phyloP scores from a whole-genome alignment of 1,140 invertebrate species.

The Drosophila albomicans region DNA sequence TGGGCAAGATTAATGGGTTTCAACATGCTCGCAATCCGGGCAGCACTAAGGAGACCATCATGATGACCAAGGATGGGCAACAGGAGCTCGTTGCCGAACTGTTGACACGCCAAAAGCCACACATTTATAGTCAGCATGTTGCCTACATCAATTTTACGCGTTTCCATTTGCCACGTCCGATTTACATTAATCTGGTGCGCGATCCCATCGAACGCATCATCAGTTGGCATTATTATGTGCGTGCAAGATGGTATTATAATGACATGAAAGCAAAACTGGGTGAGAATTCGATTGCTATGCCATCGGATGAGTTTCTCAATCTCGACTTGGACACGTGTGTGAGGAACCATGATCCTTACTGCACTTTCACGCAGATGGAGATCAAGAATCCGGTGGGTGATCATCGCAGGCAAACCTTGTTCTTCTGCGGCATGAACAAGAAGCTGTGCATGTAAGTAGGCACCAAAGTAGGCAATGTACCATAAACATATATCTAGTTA shows the following conservation, averaged over 20 bases:
- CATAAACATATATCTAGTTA: background rate
- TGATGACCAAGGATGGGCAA: slow-evolving; percentile 91
- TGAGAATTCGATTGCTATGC: slow-evolving; percentile 90
- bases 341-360: slow-evolving; percentile 91
- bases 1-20: slow-evolving; percentile 92
- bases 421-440: slow-evolving; percentile 94
- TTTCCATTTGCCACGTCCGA: slow-evolving; percentile 91
- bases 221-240: slow-evolving; percentile 94
- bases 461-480: background rate
- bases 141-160: slow-evolving; percentile 86
- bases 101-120: slow-evolving; percentile 86
- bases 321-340: slow-evolving; percentile 96
- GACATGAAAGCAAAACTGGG: slow-evolving; percentile 94
- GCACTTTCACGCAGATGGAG: slow-evolving; percentile 92
- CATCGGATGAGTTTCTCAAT: slow-evolving; percentile 93
- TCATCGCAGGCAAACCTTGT: slow-evolving; percentile 92
- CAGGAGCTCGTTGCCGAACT: slow-evolving; percentile 85
- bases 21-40: slow-evolving; percentile 93
- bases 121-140: slow-evolving; percentile 85
- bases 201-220: slow-evolving; percentile 95
- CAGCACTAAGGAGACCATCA: slow-evolving; percentile 93
- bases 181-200: slow-evolving; percentile 95
- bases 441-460: slow-evolving; percentile 92
- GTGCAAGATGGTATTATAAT: slow-evolving; percentile 95
- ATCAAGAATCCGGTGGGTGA: slow-evolving; percentile 93